Evolutionary conservation across 2,113 vertebrate genomes (phyloP), one percentile per base, ranked within the genome.

Genomic region (Dinomys branickii): DNA sequence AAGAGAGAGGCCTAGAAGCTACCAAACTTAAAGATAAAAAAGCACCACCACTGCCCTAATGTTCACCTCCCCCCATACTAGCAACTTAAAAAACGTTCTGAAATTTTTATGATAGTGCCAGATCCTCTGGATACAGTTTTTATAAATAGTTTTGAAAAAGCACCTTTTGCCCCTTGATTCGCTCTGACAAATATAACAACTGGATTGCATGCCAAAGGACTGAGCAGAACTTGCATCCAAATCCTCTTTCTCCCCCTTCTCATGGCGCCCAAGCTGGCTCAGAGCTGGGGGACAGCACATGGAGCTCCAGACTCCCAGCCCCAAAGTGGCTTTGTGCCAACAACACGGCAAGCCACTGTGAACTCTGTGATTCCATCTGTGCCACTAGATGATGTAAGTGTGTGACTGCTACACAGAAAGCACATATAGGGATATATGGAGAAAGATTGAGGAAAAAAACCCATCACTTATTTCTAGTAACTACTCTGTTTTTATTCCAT

Each of bases 21-120:
- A 88, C 47, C 8, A 59, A 94, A 78, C 47, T 22, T 71, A 67
- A 95, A 92, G 33, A 93, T 90, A 89, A 56, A 86, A 94, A 95
- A 75, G 28, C 77, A 16, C 5, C 77, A 16, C 5, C 11, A 86
- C 0, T 82, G 50, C 28, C 44, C 71, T 9, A 73, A 84, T 54
- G 59, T 7, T 85, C 65, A 73, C 56, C 56, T 82, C 65, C 38
- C n/a, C 69, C 3, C 87, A 65, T 52, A 56, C 12, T 24, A 75
- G 28, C 7, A 92, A 73, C 83, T 44, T 35, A 69, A 87, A 44
- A 86, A 90, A 83, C 56, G 16, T 56, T 56, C 24, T 77, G 28
- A 38, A 85, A n/a, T 30, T 67, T 94, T 89, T 90, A 93, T 52
- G 28, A 81, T 1, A 71, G 20, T 12, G 35, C 7, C 50, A 94